A percentile compares a stretch with the other conserved stretches of the same genome.
These are phyloP conservation scores for Phoeniculus purpureus DNA, from an alignment of 2,797 vertebrate genomes.

Conservation along the genomic window DNA sequence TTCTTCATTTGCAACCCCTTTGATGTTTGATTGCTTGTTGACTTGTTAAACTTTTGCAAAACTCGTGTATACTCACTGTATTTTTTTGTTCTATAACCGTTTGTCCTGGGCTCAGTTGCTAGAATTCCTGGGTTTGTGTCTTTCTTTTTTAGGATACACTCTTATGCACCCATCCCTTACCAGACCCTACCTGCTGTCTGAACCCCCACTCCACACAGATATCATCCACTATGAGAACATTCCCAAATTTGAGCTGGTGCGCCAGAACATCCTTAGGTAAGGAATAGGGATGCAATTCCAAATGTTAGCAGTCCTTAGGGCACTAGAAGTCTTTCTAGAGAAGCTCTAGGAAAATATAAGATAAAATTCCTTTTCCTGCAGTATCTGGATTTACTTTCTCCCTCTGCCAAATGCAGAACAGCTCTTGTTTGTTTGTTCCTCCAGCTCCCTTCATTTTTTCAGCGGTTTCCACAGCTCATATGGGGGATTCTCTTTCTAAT, in stretches of 20 bases:
- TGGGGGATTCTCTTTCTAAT: neutral
- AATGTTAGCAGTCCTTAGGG: neutral
- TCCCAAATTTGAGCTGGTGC: constrained; percentile 89
- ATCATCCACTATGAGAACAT: constrained; percentile 99
- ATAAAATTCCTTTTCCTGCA: neutral
- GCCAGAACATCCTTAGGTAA: constrained; percentile 96
- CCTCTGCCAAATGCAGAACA: neutral
- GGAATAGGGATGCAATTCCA: neutral
- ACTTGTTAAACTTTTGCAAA: neutral
- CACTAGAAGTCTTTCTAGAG: neutral
- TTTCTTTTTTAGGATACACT: constrained; percentile 89
- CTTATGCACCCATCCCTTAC: constrained; percentile 98
- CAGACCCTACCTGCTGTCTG: constrained; percentile 92
- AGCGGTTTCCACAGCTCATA: neutral
- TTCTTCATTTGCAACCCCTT: neutral
- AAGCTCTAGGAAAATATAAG: neutral
- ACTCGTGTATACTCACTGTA: rapidly evolving
- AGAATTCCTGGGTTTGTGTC: neutral
- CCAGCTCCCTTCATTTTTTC: neutral
- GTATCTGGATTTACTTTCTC: neutral
- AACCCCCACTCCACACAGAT: constrained; percentile 95
- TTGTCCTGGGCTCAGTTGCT: neutral
- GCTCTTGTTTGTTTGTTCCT: neutral
- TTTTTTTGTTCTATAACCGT: rapidly evolving
- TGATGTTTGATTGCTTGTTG: neutral